Base-by-base conservation (phyloP, 2,113 vertebrate species). In the Zosterops japonicus region DNA sequence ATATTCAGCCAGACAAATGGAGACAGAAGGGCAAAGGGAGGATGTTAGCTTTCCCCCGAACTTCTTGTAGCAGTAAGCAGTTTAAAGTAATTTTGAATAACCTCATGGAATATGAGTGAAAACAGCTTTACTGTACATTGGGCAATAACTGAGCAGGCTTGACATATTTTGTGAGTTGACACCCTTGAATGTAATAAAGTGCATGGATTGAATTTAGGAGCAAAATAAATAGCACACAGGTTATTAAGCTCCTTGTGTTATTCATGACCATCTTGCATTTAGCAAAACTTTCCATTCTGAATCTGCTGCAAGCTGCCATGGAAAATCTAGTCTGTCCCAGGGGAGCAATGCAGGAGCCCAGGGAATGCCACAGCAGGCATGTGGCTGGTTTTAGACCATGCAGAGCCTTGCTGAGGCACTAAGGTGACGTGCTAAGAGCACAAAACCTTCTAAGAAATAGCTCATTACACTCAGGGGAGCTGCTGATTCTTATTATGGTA, bases 61-160 rank as follows among this genome's bases (percentile, higher is more conserved):
- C 76, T 80, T 89, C 75, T 90, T 75, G 71, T 80, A 72, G 82
- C 44, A 93, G 70, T 61, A 95, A 89, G 84, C 70, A 61, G 90
- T 94, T 95, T 86, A 96, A 95, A 92, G 76, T 71, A 23, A 92
- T 93, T 96, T 88, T 92, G 93, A 95, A 93, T 96, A 94, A 93
- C 82, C 71, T 92, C 56, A 14, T 86, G 76, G 71, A 91, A 91
- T 94, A 77, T 25, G 60, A 93, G 47, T 59, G 72, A 83, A 91
- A 92, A 55, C 31, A 52, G 71, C 50, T 92, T 90, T 91, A 70
- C 87, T 93, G 59, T 90, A 67, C 55, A 33, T 44, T 63, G 79
- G 89, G 71, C 64, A 87, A 77, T 94, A 95, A 89, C 92, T 70
- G 79, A 90, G 75, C 60, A 86, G 92, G 67, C 71, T 77, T 92